Conservation (phyloP, 2,888 invertebrate genomes). For the Brenthis daphne region DNA sequence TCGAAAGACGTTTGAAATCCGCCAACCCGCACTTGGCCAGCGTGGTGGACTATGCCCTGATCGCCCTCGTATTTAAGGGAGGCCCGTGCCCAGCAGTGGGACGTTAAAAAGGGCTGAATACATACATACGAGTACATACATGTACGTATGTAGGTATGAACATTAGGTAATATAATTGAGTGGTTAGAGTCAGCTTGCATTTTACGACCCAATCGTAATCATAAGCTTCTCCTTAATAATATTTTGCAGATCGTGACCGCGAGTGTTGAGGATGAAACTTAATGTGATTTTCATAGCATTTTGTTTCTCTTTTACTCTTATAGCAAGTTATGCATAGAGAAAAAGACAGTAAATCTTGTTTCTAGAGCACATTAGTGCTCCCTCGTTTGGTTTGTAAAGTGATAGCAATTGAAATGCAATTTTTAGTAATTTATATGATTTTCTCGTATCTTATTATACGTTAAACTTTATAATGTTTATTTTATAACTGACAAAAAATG, state of each 20-base stretch:
- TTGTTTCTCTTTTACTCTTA: slow-evolving; percentile 7
- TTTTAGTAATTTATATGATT: slow-evolving; percentile 24
- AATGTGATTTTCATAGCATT: slow-evolving; percentile 26
- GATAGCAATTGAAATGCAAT: slow-evolving; percentile 29
- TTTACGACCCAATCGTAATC: slow-evolving; percentile 43
- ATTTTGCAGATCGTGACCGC: slow-evolving; percentile 31
- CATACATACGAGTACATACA: too few species aligned
- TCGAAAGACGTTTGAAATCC: too few species aligned
- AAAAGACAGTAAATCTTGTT: slow-evolving; percentile 17
- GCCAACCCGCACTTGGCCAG: too few species aligned
- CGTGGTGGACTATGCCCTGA: too few species aligned
- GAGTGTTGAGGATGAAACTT: slow-evolving; percentile 32
- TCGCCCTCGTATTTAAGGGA: too few species aligned
- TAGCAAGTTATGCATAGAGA: background rate
- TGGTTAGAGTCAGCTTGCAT: slow-evolving; percentile 24
- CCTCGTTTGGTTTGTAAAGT: slow-evolving; percentile 25
- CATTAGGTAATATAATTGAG: slow-evolving; percentile 18
- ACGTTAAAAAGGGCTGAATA: too few species aligned
- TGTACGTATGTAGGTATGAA: too few species aligned
- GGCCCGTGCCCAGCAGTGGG: too few species aligned
- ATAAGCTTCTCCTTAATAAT: slow-evolving; percentile 51
- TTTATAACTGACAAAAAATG: background rate
- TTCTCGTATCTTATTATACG: slow-evolving; percentile 10
- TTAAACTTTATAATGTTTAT: background rate
- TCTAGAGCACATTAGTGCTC: slow-evolving; percentile 25